Evolutionary conservation across 2,888 invertebrate species (phyloP), one percentile per base, ranked within the genome.

Genomic region (Eristalinus aeneus): DNA sequence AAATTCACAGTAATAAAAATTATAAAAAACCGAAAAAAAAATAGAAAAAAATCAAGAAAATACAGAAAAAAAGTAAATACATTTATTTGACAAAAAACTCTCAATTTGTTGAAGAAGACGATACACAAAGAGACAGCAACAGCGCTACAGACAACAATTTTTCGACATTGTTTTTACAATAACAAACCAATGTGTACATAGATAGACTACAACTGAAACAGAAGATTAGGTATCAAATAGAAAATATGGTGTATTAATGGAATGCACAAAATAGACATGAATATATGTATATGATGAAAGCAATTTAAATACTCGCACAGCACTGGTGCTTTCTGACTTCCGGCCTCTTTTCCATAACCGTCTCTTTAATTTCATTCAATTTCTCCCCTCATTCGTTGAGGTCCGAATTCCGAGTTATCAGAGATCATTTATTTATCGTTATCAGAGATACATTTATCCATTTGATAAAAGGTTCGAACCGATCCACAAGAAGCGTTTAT

Each of bases 321-420:
- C 85, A 85, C 53, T 85, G 80, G 80, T 81, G 85, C 76, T 85
- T 81, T 85, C 68, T 77, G 76, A 63, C 72, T 81, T 80, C 67
- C 73, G 76, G 46, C 72, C 36, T 58, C 69, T 63, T 65, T 71
- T 71, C 39, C 2, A 6, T 12, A n/a, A 12, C 23, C 11, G 8
- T 12, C 11, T 3, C 22, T 23, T 20, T 56, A 10, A 11, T 0
- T 23, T 54, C 5, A 39, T n/a, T 27, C n/a, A n/a, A 39, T 39
- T 5, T 39, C n/a, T 46, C 39, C 39, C 27, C 5, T 27, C 27
- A 3, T 27, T 5, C 27, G 5, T 5, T 5, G 27, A 5, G 27
- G 27, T 27, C 27, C 27, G 27, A 27, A 5, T 27, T 27, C n/a
- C n/a, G n/a, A n/a, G n/a, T n/a, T n/a, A n/a, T n/a, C n/a, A n/a